phyloP scores from a whole-genome alignment of 2,113 vertebrate genomes.

The Myotis davidii region DNA sequence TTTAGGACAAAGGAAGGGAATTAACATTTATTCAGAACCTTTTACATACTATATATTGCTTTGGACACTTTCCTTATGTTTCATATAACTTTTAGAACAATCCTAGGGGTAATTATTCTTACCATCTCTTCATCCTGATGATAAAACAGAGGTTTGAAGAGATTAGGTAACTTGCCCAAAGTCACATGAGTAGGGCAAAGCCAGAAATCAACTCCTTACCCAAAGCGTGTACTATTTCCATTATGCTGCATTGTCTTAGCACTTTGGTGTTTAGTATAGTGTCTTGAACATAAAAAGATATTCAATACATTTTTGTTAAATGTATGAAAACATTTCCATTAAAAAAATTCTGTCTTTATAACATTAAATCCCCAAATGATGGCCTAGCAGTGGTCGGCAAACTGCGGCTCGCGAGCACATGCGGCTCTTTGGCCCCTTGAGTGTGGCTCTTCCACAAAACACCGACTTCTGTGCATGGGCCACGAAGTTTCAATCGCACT shows the following conservation, averaged over 20 bases:
- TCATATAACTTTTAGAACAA: background rate
- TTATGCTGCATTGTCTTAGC: background rate
- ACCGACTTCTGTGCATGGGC: no score
- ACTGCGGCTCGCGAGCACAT: no score
- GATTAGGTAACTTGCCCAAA: background rate
- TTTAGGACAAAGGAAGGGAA: background rate
- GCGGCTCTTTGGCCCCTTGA: no score
- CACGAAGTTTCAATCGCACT: no score
- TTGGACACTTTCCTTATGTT: background rate
- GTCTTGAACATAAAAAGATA: background rate
- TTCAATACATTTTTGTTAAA: constrained; percentile 21
- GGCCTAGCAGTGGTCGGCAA: background rate
- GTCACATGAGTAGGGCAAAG: background rate
- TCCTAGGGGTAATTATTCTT: background rate
- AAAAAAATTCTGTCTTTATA: background rate
- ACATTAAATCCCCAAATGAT: background rate
- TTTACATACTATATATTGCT: background rate
- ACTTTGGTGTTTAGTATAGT: background rate
- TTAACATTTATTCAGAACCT: background rate
- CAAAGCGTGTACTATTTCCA: background rate
- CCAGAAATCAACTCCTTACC: background rate
- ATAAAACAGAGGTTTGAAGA: constrained; percentile 4
- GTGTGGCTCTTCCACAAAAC: no score
- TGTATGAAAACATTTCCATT: background rate
- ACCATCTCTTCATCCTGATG: background rate